Base-by-base conservation (phyloP, 1,140 invertebrate species). In the Euura lappo region DNA sequence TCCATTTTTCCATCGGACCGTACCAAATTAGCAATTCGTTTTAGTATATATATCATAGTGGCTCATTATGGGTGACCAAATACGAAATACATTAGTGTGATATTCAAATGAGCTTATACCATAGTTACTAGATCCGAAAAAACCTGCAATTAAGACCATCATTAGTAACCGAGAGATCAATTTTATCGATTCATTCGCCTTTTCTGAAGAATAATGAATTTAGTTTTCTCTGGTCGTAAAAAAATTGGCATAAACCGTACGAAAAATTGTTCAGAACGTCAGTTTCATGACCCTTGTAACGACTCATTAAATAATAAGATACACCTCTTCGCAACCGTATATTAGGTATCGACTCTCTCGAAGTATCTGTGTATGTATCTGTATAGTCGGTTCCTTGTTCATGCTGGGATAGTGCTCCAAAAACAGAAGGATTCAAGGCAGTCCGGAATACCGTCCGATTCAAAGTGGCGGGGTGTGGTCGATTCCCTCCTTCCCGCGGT, bases 391-490 rank as follows among this genome's bases (percentile, higher is more conserved):
- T 60, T 60, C 51, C 51, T 60, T 60, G 51, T 60, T 60, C 51
- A n/a, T n/a, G 51, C 13, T n/a, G 51, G 28, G 28, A 28, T 28
- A 28, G 51, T 60, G 51, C 51, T 60, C 51, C 51, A 60, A 60
- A 60, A 60, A 60, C 51, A 60, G 51, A 60, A 60, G 51, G 51
- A 60, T 60, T 60, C 51, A 60, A 60, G 51, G 51, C 51, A 60
- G 51, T 60, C 51, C 51, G 51, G 51, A 28, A 60, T 60, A 60
- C 51, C 8, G 51, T 6, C 3, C 51, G 51, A 60, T 60, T 6
- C 51, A n/a, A 11, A 3, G 51, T 60, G 51, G 51, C 51, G 51
- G 51, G 51, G 51, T 60, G 51, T 60, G 51, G 51, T 60, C 51
- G 13, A 8, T 60, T n/a, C 51, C 51, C 51, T n/a, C 51, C 10